Evolutionary conservation across 2,113 vertebrate genomes (phyloP), one percentile per base, ranked within the genome.

Genomic region (Rhineura floridana): DNA sequence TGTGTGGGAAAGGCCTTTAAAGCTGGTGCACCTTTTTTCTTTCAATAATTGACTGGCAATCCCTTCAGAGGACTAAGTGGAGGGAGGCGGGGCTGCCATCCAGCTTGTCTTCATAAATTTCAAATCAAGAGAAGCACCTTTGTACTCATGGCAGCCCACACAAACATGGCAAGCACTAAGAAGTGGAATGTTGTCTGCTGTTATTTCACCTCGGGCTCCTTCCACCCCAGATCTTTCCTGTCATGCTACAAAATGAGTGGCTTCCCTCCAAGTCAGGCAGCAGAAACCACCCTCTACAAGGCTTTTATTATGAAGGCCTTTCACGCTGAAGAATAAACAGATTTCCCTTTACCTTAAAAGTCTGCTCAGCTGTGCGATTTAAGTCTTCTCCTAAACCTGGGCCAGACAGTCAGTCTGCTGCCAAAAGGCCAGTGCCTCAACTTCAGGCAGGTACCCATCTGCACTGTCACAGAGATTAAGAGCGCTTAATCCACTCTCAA

Each of bases 401-500:
- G 63, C 42, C 86, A 36, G 44, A 82, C 65, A 86, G 75, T 52
- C 83, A 55, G 55, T 33, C 63, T 90, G 81, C 88, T 85, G 65
- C 84, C 67, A 85, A 91, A 88, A 87, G 79, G 50, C 79, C 63
- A 70, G 10, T 33, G 83, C 30, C 89, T 81, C 81, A 78, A 65
- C 44, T 52, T 67, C 88, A 46, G 78, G 13, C 0, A 92, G 84
- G 79, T 81, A 89, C 73, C 75, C 72, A 85, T 92, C 86, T 93
- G 72, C 69, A 86, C 81, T 63, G 88, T 67, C 84, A 90, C 0
- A 0, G 39, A 92, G 81, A 94, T 88, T 84, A 90, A 17, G 62
- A 79, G 72, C 28, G 82, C 80, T 83, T 93, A 94, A 94, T 69
- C 78, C 84, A 91, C 25, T 89, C 87, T n/a, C 79, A 90, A 90